Conservation (phyloP, 1,140 invertebrate species). For the Babylonia areolata region DNA sequence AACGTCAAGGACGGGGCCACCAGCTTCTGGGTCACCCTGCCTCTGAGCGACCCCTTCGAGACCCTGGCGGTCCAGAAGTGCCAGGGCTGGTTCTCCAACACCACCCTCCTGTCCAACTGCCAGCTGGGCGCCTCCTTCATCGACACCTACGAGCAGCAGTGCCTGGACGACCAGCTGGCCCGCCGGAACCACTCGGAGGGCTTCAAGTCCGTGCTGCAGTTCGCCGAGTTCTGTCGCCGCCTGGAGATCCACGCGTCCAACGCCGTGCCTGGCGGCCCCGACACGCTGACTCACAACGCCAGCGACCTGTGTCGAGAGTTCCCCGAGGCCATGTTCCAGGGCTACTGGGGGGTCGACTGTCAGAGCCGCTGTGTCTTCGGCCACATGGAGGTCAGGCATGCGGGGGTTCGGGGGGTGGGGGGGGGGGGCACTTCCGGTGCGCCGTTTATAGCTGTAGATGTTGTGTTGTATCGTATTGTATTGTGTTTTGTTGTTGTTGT, state of each 20-base stretch:
- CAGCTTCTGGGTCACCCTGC: neutral
- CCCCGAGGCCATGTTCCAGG: conserved; percentile 7
- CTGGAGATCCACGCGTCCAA: neutral
- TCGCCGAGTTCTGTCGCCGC: conserved; percentile 1
- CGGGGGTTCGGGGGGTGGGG: too few relatives aligned
- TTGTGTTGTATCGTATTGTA: too few relatives aligned
- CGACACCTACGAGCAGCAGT: conserved; percentile 8
- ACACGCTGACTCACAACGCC: conserved; percentile 5
- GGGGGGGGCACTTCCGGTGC: too few relatives aligned
- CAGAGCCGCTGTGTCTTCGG: neutral
- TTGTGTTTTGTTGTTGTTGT: too few relatives aligned
- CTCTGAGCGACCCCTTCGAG: neutral
- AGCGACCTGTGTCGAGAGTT: conserved; percentile 1
- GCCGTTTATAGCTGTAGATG: too few relatives aligned
- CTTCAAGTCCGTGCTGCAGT: conserved; percentile 13
- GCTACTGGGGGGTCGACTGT: neutral
- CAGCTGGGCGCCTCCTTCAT: neutral
- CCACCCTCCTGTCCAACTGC: neutral
- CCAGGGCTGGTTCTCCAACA: neutral
- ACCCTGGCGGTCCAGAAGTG: neutral
- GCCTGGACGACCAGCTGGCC: neutral
- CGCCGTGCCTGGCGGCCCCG: neutral
- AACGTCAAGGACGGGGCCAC: conserved; percentile 3
- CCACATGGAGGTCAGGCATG: neutral
- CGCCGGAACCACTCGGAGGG: conserved; percentile 4